phyloP scores from a whole-genome alignment of 2,797 vertebrate species.

The Pyrrhura leucotis region DNA sequence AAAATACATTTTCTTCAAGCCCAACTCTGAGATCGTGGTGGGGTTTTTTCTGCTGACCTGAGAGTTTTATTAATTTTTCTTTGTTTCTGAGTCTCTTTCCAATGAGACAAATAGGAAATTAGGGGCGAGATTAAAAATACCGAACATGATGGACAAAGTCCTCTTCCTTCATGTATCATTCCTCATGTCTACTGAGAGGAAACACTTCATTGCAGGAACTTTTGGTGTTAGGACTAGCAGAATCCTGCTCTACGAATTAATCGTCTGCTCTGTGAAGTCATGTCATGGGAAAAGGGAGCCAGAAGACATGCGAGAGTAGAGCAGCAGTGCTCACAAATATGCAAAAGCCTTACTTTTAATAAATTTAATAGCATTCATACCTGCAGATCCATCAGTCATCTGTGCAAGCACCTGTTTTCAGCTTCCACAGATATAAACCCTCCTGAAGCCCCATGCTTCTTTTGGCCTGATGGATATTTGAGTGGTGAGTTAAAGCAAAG shows the following conservation, averaged over 20 bases:
- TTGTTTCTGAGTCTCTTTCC: slow-evolving; percentile 26
- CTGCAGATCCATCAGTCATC: not conserved
- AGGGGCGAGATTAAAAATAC: not conserved
- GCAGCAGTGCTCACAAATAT: not conserved
- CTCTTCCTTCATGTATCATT: not conserved
- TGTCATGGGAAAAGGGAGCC: not conserved
- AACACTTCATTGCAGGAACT: not conserved
- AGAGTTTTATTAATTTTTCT: not conserved
- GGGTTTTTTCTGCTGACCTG: not conserved
- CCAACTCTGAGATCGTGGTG: not conserved
- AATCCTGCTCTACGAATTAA: not conserved
- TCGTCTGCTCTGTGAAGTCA: not conserved
- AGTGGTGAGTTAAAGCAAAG: not conserved
- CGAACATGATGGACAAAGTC: not conserved
- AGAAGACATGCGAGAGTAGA: not conserved
- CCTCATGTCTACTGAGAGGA: not conserved
- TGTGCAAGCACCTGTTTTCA: not conserved
- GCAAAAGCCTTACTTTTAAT: not conserved
- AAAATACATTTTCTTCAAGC: not conserved
- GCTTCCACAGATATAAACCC: not conserved
- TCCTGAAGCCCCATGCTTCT: not conserved
- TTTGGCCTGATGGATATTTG: not conserved
- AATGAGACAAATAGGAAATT: slow-evolving; percentile 21
- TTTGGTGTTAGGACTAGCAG: not conserved
- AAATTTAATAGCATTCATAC: not conserved